Base-by-base conservation (phyloP, 35 echinoderm and acorn worm genomes). In the Acanthaster planci region DNA sequence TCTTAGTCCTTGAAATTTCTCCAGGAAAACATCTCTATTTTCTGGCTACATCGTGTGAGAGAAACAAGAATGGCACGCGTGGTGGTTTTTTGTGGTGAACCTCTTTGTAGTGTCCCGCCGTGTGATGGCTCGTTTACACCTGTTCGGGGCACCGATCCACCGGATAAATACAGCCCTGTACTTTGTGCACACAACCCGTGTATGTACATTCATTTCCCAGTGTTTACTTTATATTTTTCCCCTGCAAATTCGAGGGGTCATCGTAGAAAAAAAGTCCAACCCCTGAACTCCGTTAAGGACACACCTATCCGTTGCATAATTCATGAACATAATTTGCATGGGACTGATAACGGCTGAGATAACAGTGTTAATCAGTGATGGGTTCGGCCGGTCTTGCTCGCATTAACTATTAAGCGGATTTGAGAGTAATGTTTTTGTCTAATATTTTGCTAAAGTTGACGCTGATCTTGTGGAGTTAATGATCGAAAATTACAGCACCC, bases 171-270 rank as follows among this genome's bases (percentile, higher is more conserved):
- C 64, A 29, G 64, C 26, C 42, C 34, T 72, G 64, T 72, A 72
- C 64, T 72, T 72, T 72, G 30, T 72, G 64, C 64, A 72, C 64
- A 72, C 64, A 35, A 72, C 23, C 64, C 34, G 64, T 72, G 64
- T 29, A 72, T 67, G n/a, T 72, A 72, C 23, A n/a, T 72, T 27
- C 64, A 72, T 72, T 79, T 44, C 77, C n/a, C 38, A 15, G n/a
- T 79, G 47, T 79, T 44, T 79, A 37, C 47, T 52, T 79, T 50
- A n/a, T 52, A 36, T 44, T 79, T 79, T 79, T 52, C 60, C 8
- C 4, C 60, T 72, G 60, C 60, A 72, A 36, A 37, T 79, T 79
- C 26, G 77, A 79, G 77, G 18, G 77, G 77, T 79, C 77, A 79
- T 79, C 22, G 77, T 26, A 22, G 64, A 72, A n/a, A n/a, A n/a